Evolutionary conservation across 1,140 invertebrate species (phyloP), one percentile per base, ranked within the genome.

Genomic region (Polyergus mexicanus): DNA sequence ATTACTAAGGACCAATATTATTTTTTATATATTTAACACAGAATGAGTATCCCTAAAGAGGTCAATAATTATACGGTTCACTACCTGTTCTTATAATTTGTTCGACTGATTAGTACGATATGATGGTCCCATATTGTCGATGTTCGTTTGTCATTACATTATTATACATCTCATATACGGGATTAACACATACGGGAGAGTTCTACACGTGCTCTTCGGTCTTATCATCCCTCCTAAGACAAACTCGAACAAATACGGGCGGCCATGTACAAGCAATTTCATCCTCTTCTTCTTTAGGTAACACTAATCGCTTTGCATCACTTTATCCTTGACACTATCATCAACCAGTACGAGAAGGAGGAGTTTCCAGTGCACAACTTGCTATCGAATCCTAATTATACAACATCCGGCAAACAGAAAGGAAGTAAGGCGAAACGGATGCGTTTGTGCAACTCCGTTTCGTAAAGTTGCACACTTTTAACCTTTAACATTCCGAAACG

Each of bases 361-460:
- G 22, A 63, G 47, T 47, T 71, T 28, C 47, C 22, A 77, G 32
- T 44, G 32, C 44, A 6, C 68, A 28, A 72, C 54, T 83, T 74
- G 78, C 13, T 41, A 60, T 32, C 78, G 51, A 22, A 81, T 81
- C 78, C 68, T 83, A 72, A 83, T 83, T 83, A 83, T 83, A 74
- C 68, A 28, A 83, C 54, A 54, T 83, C 56, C 54, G 38, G 54
- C 78, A 41, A 62, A n/a, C 68, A 69, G 47, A 60, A 80, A 83
- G 78, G 54, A 74, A 83, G 68, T 83, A 60, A 68, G 68, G 60
- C 66, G 68, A 6, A 6, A 38, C 5, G n/a, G 28, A 8, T 62
- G 35, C 8, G 35, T 81, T 81, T 58, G 51, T 58, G 51, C 35
- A 81, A 71, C 65, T 78, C 8, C 44, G 76, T 32, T 58, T 60